phyloP scores from a whole-genome alignment of 2,888 invertebrate species.

The Cheilosia scutellata region DNA sequence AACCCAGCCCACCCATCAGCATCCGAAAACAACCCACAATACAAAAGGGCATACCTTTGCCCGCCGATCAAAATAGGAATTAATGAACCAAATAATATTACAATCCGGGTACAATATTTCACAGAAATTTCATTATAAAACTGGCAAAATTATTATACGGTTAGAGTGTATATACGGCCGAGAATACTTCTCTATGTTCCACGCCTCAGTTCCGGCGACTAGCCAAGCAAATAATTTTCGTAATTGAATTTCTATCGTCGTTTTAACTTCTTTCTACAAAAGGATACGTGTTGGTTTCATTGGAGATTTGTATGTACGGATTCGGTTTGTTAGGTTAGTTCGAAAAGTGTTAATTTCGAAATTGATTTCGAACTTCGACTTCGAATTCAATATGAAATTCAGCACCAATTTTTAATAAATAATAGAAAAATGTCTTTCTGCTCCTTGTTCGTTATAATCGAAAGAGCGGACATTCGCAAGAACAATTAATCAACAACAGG shows the following conservation, averaged over 20 bases:
- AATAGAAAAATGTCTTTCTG: too few species aligned
- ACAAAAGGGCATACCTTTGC: constrained; percentile 24
- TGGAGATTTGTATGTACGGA: too few species aligned
- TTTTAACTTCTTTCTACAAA: constrained; percentile 60
- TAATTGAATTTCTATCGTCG: constrained; percentile 78
- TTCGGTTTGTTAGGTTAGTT: too few species aligned
- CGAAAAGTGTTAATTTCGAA: too few species aligned
- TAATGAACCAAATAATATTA: constrained; percentile 78
- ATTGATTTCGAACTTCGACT: too few species aligned
- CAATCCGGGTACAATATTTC: constrained; percentile 78
- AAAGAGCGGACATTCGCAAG: too few species aligned
- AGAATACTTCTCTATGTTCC: constrained; percentile 19
- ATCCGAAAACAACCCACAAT: constrained; percentile 26
- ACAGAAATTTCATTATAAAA: constrained; percentile 78
- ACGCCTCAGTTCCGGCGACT: constrained; percentile 59
- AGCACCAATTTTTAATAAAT: too few species aligned
- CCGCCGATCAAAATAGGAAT: constrained; percentile 73
- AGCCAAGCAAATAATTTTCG: constrained; percentile 78
- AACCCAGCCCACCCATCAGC: constrained; percentile 2
- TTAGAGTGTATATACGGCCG: constrained; percentile 52
- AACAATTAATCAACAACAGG: too few species aligned
- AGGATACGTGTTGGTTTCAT: constrained; percentile 1
- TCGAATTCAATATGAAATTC: too few species aligned
- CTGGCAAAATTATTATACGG: constrained; percentile 74
- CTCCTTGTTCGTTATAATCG: too few species aligned